Base-by-base conservation (phyloP, 2,888 invertebrate genomes). In the Metallyticus violacea region DNA sequence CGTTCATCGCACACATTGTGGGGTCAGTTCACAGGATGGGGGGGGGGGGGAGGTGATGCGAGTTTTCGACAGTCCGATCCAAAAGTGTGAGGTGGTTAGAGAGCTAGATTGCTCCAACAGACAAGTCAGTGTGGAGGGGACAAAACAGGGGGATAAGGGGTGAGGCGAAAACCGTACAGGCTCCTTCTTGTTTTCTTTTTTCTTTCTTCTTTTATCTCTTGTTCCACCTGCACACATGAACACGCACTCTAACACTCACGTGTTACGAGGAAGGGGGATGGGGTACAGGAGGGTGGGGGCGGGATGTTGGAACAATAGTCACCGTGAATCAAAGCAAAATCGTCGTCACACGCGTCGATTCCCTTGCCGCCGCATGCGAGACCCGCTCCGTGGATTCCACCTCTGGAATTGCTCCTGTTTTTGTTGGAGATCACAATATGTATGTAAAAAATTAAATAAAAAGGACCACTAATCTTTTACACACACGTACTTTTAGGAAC, bases 241-340 rank as follows among this genome's bases (percentile, higher is more conserved):
- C 83, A 83, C 83, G 76, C 82, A 26, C 40, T 22, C 15, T 83
- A 76, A 83, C 83, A 83, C 83, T 62, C 82, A 76, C 82, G 82
- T 82, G 82, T 62, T 62, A 76, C 82, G 82, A 62, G 82, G 26
- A 40, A 26, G 2, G 26, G 82, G 77, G 28, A n/a, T n/a, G 76
- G 83, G 79, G 25, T 40, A 26, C 26, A 26, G 79, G 7, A 26
- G 27, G 6, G 26, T 25, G 30, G 81, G 26, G 81, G 26, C 29
- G 40, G 40, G 40, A 62, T 62, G 40, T 62, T 62, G 40, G 40
- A 62, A 62, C 40, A 62, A 62, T 62, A 62, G 40, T 62, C 40
- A 62, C 40, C 40, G 40, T 62, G 40, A 62, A 62, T 15, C 40
- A 62, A 62, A 62, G 9, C 40, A 3, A 62, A 62, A 62, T 15